A percentile compares a stretch with the other conserved stretches of the same genome.
Conservation (phyloP, 2,113 vertebrate genomes). For the Orientallactaga bullata region DNA sequence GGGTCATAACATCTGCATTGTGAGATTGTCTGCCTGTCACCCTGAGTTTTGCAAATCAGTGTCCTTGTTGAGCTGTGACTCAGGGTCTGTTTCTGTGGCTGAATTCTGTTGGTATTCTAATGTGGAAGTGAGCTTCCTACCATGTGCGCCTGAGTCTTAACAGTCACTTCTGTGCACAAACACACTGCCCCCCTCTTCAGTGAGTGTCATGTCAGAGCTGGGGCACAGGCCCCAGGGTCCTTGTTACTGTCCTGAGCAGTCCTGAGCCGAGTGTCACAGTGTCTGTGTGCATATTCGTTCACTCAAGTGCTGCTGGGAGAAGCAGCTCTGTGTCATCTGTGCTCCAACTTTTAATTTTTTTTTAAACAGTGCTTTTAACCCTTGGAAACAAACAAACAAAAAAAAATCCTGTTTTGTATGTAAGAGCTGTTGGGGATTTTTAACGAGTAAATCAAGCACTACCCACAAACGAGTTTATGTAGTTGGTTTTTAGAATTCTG, state of each 20-base stretch:
- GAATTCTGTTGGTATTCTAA: conserved; percentile 54
- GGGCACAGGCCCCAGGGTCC: neutral
- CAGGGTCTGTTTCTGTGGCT: conserved; percentile 41
- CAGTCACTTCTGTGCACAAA: neutral
- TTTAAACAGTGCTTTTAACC: conserved; percentile 78
- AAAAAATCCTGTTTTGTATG: conserved; percentile 84
- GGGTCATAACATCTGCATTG: neutral
- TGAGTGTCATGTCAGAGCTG: conserved; percentile 39
- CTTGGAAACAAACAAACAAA: conserved; percentile 63
- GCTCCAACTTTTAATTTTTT: conserved; percentile 78
- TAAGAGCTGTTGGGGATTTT: conserved; percentile 75
- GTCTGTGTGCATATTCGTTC: neutral
- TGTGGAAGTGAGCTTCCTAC: conserved; percentile 52
- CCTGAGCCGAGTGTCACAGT: neutral
- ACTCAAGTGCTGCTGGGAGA: conserved; percentile 60
- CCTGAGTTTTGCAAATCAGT: neutral
- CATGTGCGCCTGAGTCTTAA: conserved; percentile 67
- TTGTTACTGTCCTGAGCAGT: neutral
- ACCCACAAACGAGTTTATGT: neutral
- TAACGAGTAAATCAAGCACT: conserved; percentile 83
- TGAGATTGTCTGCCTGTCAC: neutral
- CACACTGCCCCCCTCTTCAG: conserved; percentile 24
- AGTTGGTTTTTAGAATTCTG: conserved; percentile 20
- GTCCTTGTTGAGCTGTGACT: neutral
- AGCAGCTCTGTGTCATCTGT: conserved; percentile 58